Base-by-base conservation (phyloP, 23 tunicate species). In the Corella eumyota region DNA sequence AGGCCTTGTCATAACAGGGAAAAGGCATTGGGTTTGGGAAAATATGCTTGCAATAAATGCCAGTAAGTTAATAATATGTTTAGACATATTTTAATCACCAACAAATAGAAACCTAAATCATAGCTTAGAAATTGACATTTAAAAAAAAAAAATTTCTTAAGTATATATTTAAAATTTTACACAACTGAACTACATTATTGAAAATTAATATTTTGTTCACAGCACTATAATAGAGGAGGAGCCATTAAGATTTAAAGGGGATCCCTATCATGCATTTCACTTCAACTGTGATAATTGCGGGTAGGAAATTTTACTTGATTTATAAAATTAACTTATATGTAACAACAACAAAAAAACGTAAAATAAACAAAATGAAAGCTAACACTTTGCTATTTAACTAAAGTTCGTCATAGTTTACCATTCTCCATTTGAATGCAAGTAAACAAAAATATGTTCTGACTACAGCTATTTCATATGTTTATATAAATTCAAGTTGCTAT, bases 21-120 rank as follows among this genome's bases (percentile, higher is more conserved):
- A 49, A 76, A 74, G 48, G 79, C 87, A 19, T 50, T 60, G 6
- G 83, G 75, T 26, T 64, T 68, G 17, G 92, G 88, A 36, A 74
- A 76, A 69, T 79, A 87, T 36, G 92, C 83, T 19, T 92, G 99
- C 81, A 87, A 84, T 36, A 92, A 92, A 77, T 92, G 99, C 90
- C 85, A 78, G 95, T 86, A 66, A 65, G 94, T 69, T 22, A n/a
- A 15, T 30, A 56, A 64, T 1, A 21, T 53, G 48, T 40, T 54
- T 54, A 19, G 13, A 9, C 48, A 40, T 15, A 40, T 11, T 40
- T 11, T 21, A 25, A 19, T n/a, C 59, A 13, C 26, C 7, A 53
- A 53, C 7, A 21, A 53, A 53, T 54, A 25, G 9, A 22, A n/a
- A 13, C 11, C 26, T 40, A 9, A 40, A 40, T 9, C 11, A 9